Evolutionary conservation across 2,113 vertebrate species (phyloP).

Genomic region (Brachypteracias leptosomus): DNA sequence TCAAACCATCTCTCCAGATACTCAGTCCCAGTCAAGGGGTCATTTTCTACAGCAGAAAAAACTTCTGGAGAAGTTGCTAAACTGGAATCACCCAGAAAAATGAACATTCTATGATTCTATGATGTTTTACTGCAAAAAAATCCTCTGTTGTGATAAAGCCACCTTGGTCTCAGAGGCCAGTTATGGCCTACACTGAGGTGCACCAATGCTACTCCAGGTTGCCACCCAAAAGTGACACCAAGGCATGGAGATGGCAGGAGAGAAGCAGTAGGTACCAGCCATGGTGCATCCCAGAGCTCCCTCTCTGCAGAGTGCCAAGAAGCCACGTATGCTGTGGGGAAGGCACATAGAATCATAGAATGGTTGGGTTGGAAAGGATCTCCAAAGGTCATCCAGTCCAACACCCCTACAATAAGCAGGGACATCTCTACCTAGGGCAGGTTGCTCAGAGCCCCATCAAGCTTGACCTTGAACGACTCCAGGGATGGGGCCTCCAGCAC

Average conservation of each 20-base stretch:
- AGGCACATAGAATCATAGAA: background rate
- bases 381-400: too few relatives aligned
- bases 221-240: accelerated
- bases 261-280: background rate
- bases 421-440: too few relatives aligned
- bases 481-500: too few relatives aligned
- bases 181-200: accelerated
- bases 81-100: background rate
- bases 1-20: background rate
- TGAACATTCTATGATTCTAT: too few relatives aligned
- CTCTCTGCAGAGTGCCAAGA: background rate
- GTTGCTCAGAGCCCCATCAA: too few relatives aligned
- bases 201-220: background rate
- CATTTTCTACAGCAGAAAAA: background rate
- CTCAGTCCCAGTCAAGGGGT: background rate
- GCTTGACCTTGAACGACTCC: too few relatives aligned
- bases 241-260: accelerated
- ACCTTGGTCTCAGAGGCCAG: accelerated
- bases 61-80: background rate
- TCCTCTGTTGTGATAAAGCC: background rate
- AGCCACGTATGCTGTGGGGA: background rate
- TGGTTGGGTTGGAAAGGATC: too few relatives aligned
- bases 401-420: too few relatives aligned
- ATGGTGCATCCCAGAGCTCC: accelerated
- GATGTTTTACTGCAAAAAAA: background rate